Evolutionary conservation across 2,888 invertebrate genomes (phyloP).

Genomic region (Caenorhabditis panamensis): DNA sequence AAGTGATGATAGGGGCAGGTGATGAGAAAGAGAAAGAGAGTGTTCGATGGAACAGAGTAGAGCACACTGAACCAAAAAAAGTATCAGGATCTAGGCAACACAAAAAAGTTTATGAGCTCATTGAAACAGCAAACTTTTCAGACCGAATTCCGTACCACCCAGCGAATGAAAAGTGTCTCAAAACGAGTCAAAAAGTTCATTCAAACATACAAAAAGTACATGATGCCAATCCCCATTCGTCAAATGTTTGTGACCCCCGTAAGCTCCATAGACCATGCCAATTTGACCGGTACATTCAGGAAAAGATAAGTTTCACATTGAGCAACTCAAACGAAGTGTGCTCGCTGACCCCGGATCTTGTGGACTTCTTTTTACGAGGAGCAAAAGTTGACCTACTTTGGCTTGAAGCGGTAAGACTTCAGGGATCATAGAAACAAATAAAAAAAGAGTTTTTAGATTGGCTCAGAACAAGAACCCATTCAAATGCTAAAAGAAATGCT

Average conservation of each 20-base stretch:
- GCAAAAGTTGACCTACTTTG: conserved; percentile 34
- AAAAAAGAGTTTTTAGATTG: conserved; percentile 19
- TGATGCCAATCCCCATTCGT: conserved; percentile 43
- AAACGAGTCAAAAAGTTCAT: conserved; percentile 36
- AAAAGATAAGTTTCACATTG: conserved; percentile 37
- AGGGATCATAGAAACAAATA: neutral
- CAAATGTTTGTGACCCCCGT: conserved; percentile 44
- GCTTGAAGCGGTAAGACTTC: conserved; percentile 29
- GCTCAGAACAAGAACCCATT: conserved; percentile 21
- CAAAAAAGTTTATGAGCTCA: neutral
- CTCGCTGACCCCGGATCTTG: conserved; percentile 18
- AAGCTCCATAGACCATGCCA: too few relatives aligned
- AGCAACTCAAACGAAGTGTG: conserved; percentile 25
- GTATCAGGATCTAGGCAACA: too few relatives aligned
- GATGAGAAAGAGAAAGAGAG: too few relatives aligned
- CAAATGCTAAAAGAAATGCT: conserved; percentile 8
- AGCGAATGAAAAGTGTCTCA: conserved; percentile 48
- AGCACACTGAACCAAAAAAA: too few relatives aligned
- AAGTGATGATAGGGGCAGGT: too few relatives aligned
- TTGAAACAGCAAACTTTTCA: too few relatives aligned
- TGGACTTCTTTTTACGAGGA: conserved; percentile 20
- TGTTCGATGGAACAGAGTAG: too few relatives aligned
- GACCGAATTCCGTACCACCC: conserved; percentile 47
- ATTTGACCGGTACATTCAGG: too few relatives aligned
- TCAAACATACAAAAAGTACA: conserved; percentile 23